Base-by-base conservation (phyloP, 2,113 vertebrate species). In the Kryptolebias marmoratus region DNA sequence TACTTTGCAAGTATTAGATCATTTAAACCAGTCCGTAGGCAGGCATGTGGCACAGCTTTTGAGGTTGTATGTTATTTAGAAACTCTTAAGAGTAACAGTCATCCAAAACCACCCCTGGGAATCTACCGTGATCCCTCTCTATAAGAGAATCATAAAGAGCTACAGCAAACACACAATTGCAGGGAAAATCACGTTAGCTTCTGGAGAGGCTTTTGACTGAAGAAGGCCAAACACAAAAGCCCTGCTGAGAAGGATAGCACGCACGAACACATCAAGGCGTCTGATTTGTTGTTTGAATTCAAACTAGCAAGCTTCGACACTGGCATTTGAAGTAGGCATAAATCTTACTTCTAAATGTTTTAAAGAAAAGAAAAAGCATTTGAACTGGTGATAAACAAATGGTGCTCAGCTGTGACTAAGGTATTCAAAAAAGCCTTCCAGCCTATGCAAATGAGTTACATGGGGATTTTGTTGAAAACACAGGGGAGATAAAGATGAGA, bases 171-270 rank as follows among this genome's bases (percentile, higher is more conserved):
- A 70, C 70, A 55, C 50, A 72, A 68, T 80, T 59, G 68, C 63
- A 72, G 50, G 47, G 76, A 45, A 85, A 91, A 91, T 91, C 88
- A 73, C 84, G 89, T 92, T 87, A 87, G 73, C 69, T 31, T n/a
- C 70, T 39, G 65, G 78, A 85, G 80, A 87, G 75, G 77, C 74
- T 74, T 77, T 80, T 83, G 72, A 83, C 77, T 89, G 81, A 74
- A 77, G 81, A 71, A 83, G 72, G 68, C 50, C 74, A 83, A 81
- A 82, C 80, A 77, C 49, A 48, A 69, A 76, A 70, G 65, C 71
- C 56, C 60, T 56, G 67, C 58, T 27, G 27, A 56, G 76, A 60
- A 73, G 61, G 68, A 62, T 52, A 65, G 64, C 75, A 32, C 60
- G 69, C 59, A 27, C 70, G 63, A 22, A 11, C 64, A 87, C 84